A percentile compares a stretch with the other conserved stretches of the same genome.
Conservation (phyloP, 2,797 vertebrate species). For the Selene dorsalis region DNA sequence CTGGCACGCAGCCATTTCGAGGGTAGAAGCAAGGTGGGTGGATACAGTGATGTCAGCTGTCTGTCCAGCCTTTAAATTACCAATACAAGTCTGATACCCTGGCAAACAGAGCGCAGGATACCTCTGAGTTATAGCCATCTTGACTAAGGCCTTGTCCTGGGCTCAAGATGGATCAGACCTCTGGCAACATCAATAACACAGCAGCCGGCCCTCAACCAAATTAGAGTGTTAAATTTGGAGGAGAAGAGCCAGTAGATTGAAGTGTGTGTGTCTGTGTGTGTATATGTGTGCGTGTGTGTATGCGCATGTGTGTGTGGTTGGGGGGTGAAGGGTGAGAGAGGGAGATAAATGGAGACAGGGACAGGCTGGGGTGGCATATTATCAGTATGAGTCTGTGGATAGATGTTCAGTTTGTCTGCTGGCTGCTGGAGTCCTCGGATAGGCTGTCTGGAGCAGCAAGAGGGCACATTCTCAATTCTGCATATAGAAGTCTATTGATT, state of each 20-base stretch:
- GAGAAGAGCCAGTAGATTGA: conserved; percentile 43
- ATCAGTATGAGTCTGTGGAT: conserved; percentile 65
- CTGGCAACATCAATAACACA: conserved; percentile 75
- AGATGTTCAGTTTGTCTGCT: conserved; percentile 66
- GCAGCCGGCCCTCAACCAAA: conserved; percentile 65
- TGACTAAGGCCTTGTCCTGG: conserved; percentile 71
- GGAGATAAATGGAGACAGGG: conserved; percentile 58
- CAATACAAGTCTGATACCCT: conserved; percentile 47
- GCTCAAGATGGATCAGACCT: conserved; percentile 74
- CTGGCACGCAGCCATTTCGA: conserved; percentile 9
- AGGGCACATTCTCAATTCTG: conserved; percentile 66
- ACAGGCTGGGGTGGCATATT: conserved; percentile 59
- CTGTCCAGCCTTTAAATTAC: conserved; percentile 71
- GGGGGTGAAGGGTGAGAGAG: conserved; percentile 13
- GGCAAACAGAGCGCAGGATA: conserved; percentile 58
- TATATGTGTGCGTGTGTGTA: conserved; percentile 28
- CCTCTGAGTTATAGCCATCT: conserved; percentile 72
- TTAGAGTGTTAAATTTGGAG: conserved; percentile 70
- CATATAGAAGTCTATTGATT: conserved; percentile 78
- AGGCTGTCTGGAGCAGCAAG: conserved; percentile 55
- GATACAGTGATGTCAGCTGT: conserved; percentile 54
- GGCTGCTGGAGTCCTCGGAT: conserved; percentile 69
- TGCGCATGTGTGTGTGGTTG: conserved; percentile 26
- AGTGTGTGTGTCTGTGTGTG: conserved; percentile 30
- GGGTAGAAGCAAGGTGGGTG: conserved; percentile 43